Conservation (phyloP, 2,113 vertebrate species). For the Mustelus asterias region DNA sequence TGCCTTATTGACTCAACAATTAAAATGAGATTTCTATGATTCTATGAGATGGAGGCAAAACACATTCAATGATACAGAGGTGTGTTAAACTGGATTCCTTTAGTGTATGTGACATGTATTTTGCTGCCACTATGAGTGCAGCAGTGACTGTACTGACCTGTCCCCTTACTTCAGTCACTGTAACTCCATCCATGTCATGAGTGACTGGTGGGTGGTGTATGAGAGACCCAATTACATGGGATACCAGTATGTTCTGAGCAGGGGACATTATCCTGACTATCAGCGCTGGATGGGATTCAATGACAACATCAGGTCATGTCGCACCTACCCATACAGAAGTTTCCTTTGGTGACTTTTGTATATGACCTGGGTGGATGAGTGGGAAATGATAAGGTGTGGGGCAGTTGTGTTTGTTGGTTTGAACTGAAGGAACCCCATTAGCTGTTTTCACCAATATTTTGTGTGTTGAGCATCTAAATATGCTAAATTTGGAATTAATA, state of each 20-base stretch:
- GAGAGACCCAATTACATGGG: constrained; percentile 49
- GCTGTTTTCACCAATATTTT: no score
- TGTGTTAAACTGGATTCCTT: no score
- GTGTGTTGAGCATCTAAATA: no score
- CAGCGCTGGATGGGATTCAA: constrained; percentile 45
- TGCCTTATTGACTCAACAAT: background rate
- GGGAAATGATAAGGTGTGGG: no score
- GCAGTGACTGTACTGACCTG: constrained; percentile 39
- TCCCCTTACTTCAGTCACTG: constrained; percentile 40
- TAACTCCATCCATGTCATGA: constrained; percentile 41
- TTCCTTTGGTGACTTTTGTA: background rate
- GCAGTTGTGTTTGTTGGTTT: no score
- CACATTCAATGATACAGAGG: background rate
- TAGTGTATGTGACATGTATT: no score
- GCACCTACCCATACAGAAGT: constrained; percentile 38
- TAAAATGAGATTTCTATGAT: no score
- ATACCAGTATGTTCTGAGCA: constrained; percentile 42
- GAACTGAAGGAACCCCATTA: no score
- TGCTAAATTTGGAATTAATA: no score
- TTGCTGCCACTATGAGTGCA: constrained; percentile 40
- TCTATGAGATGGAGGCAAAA: background rate
- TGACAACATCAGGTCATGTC: constrained; percentile 41
- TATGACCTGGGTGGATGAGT: no score
- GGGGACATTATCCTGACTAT: constrained; percentile 42
- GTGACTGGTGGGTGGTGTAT: constrained; percentile 52